Conservation (phyloP, 2,888 invertebrate genomes). For the Microctonus aethiopoides region DNA sequence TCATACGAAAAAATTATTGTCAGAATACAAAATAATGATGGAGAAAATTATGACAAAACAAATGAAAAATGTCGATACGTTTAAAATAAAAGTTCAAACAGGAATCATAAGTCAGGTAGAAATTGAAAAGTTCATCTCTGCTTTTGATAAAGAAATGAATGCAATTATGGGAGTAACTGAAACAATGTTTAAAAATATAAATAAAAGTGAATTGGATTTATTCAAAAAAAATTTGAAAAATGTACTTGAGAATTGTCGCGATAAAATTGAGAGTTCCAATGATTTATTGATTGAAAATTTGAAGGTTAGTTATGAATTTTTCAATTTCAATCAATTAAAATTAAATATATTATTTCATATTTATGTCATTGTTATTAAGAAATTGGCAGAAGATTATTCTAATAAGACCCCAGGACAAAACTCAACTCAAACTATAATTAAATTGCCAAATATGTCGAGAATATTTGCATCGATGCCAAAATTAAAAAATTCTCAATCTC, state of each 20-base stretch:
- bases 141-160: conserved; percentile 37
- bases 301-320: neutral
- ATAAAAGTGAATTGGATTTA: conserved; percentile 27
- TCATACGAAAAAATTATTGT: conserved; percentile 32
- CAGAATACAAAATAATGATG: conserved; percentile 35
- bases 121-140: conserved; percentile 32
- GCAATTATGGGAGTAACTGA: conserved; percentile 35
- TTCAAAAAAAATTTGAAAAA: conserved; percentile 36
- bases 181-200: conserved; percentile 30
- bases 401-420: neutral
- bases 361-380: neutral
- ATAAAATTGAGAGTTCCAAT: conserved; percentile 29
- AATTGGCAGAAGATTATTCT: neutral
- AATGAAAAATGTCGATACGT: conserved; percentile 31
- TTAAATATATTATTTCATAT: neutral
- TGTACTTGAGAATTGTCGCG: conserved; percentile 27
- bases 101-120: conserved; percentile 37
- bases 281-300: conserved; percentile 18
- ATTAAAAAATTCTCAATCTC: conserved; percentile 10
- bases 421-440: neutral
- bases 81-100: conserved; percentile 34
- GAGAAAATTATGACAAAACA: conserved; percentile 40
- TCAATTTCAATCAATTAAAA: neutral
- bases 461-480: conserved; percentile 5
- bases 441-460: conserved; percentile 16